Conservation (phyloP, 2,888 invertebrate genomes). For the Chesias legatella region DNA sequence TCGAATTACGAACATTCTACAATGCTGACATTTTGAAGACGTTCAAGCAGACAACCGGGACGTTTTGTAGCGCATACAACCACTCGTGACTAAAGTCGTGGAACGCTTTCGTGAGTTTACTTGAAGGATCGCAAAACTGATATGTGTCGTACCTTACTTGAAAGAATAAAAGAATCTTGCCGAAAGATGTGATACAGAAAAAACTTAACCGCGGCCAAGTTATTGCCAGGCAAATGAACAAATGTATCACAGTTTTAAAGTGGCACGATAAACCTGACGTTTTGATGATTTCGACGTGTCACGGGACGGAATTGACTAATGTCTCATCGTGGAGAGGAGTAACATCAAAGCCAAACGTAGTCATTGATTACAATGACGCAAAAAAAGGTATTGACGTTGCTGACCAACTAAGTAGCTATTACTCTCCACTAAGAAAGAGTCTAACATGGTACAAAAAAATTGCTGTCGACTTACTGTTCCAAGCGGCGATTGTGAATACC, state of each 20-base stretch:
- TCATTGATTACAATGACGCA: constrained; percentile 4
- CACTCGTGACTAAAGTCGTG: constrained; percentile 5
- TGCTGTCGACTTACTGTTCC: constrained; percentile 13
- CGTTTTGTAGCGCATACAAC: constrained; percentile 20
- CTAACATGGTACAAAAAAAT: constrained; percentile 19
- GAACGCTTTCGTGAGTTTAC: too few species aligned
- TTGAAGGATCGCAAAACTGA: constrained; percentile 22
- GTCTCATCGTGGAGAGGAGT: constrained; percentile 1
- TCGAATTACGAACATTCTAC: constrained; percentile 15
- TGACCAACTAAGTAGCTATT: constrained; percentile 15
- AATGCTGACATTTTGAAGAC: constrained; percentile 20
- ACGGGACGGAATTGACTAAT: constrained; percentile 20
- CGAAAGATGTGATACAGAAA: constrained; percentile 15
- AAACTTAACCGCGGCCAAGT: constrained; percentile 18
- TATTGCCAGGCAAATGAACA: constrained; percentile 24
- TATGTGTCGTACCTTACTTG: constrained; percentile 26
- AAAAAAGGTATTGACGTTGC: constrained; percentile 13
- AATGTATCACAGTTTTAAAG: constrained; percentile 26
- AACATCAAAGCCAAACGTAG: constrained; percentile 4
- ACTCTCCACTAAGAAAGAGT: constrained; percentile 16
- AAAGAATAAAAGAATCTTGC: constrained; percentile 23
- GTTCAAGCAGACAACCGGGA: constrained; percentile 17
- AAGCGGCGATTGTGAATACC: constrained; percentile 14
- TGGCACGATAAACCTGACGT: constrained; percentile 27
- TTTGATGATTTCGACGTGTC: constrained; percentile 27